Conservation (phyloP, 2,888 invertebrate genomes). For the Caenorhabditis angaria region DNA sequence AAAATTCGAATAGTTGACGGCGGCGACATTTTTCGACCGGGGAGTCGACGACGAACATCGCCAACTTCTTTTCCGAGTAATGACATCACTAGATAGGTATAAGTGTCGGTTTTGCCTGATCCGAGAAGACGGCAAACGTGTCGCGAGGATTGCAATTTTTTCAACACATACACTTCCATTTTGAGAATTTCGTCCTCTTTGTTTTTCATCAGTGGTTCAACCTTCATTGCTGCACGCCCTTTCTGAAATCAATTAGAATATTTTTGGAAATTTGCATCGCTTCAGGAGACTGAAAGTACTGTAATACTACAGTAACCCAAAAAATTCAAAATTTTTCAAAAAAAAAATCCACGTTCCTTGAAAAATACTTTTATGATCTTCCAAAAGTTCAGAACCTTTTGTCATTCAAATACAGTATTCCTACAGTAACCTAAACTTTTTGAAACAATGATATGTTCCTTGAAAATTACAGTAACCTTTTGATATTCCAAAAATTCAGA, state of each 20-base stretch:
- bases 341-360: no score
- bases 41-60: slow-evolving; percentile 57
- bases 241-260: slow-evolving; percentile 9
- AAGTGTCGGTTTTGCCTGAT: slow-evolving; percentile 54
- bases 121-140: slow-evolving; percentile 56
- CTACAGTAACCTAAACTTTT: no score
- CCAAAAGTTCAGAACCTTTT: no score
- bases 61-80: slow-evolving; percentile 62
- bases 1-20: slow-evolving; percentile 52
- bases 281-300: not conserved
- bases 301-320: no score
- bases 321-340: no score
- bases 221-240: slow-evolving; percentile 60
- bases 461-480: no score
- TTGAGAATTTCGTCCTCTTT: slow-evolving; percentile 68
- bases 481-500: no score
- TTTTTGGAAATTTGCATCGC: not conserved
- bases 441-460: no score
- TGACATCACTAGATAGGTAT: slow-evolving; percentile 63
- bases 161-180: slow-evolving; percentile 64
- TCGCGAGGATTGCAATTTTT: slow-evolving; percentile 59
- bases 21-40: slow-evolving; percentile 50
- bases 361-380: not conserved
- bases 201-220: slow-evolving; percentile 59
- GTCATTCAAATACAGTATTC: no score